These are phyloP conservation scores for Pantherophis alleghaniensis DNA, from an alignment of 2,797 vertebrate genomes.

Conservation along the genomic window DNA sequence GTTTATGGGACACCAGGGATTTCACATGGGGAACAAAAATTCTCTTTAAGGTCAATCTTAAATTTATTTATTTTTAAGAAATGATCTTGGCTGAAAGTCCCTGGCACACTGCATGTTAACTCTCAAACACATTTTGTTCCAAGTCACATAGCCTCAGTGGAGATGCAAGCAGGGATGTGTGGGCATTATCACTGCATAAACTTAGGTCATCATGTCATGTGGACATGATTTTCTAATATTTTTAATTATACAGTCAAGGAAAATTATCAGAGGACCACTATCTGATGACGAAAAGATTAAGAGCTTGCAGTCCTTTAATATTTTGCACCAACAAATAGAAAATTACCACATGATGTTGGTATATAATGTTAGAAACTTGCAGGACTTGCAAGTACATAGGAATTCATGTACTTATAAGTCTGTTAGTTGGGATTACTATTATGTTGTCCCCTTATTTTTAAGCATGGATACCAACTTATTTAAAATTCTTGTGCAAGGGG, in stretches of 20 bases:
- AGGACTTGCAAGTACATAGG: not conserved
- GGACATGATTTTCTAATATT: not conserved
- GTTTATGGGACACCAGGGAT: not conserved
- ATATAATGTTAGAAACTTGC: not conserved
- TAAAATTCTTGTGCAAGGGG: not conserved
- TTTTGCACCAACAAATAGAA: not conserved
- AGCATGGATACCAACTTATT: not conserved
- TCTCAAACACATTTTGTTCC: not conserved
- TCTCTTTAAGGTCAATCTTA: not conserved
- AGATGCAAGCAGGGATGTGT: not conserved
- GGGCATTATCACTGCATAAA: not conserved
- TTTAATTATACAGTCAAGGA: not conserved
- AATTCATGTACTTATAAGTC: not conserved
- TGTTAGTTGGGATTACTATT: not conserved
- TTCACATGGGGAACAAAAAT: not conserved
- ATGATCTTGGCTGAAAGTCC: not conserved
- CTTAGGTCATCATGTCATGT: not conserved
- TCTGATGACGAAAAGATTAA: not conserved
- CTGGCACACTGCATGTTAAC: not conserved
- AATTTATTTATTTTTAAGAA: not conserved
- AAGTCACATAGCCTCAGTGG: not conserved
- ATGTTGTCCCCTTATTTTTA: not conserved
- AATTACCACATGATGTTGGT: not conserved
- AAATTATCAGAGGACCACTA: not conserved
- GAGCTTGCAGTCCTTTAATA: not conserved